phyloP scores from a whole-genome alignment of 1,140 invertebrate species.

The Magallana gigas region DNA sequence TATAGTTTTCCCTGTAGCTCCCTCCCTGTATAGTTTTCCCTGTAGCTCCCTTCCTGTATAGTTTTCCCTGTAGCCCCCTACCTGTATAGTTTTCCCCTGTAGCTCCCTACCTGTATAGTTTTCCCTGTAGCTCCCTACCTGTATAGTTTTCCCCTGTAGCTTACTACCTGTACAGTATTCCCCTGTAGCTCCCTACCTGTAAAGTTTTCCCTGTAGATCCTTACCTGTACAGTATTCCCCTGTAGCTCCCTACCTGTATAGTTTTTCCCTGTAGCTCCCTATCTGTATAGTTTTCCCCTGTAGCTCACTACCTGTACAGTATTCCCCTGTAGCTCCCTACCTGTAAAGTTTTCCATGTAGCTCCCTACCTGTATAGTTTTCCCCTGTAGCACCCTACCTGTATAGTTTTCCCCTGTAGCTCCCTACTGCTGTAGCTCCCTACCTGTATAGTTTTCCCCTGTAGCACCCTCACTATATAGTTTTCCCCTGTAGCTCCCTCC shows the following conservation, averaged over 20 bases:
- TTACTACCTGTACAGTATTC: background rate
- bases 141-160: background rate
- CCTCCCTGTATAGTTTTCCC: no score
- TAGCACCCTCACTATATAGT: slow-evolving; percentile 70
- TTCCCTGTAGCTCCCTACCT: background rate
- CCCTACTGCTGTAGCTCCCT: background rate
- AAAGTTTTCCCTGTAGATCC: slow-evolving; percentile 69
- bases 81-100: no score
- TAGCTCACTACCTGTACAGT: slow-evolving; percentile 68
- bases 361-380: no score
- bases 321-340: slow-evolving; percentile 64
- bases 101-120: no score
- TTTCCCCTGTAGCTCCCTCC: slow-evolving; percentile 59
- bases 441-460: slow-evolving; percentile 72
- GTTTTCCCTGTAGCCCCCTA: no score
- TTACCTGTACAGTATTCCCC: no score
- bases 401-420: slow-evolving; percentile 75
- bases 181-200: slow-evolving; percentile 60
- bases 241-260: slow-evolving; percentile 66
- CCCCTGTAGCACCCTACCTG: slow-evolving; percentile 60
- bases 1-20: no score
- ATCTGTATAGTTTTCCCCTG: no score
- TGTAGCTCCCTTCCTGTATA: no score
- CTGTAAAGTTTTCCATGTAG: slow-evolving; percentile 69
- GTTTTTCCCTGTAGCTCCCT: slow-evolving; percentile 73